Conservation (phyloP, 2,888 invertebrate species). For the Meiosimyza decipiens region DNA sequence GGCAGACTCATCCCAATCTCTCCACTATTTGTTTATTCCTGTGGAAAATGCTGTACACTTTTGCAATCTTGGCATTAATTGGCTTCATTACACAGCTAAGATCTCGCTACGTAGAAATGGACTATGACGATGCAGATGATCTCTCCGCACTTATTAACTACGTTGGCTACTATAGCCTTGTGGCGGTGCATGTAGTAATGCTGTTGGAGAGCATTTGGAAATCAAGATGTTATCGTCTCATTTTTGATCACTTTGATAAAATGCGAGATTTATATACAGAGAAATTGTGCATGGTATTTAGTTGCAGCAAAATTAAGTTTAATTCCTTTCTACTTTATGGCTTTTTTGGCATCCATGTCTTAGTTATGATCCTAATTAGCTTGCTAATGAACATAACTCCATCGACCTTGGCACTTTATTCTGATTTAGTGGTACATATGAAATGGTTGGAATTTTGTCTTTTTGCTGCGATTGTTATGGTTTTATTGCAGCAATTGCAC, state of each 20-base stretch:
- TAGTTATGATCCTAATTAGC: neutral
- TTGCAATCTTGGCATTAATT: neutral
- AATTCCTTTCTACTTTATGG: neutral
- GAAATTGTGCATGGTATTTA: slow-evolving; percentile 12
- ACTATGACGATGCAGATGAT: neutral
- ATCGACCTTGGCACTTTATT: slow-evolving; percentile 42
- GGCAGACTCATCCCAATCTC: neutral
- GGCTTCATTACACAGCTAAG: neutral
- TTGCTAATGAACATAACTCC: neutral
- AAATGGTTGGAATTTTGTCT: slow-evolving; percentile 49
- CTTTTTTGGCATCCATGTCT: neutral
- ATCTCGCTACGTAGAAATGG: neutral
- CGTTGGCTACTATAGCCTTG: neutral
- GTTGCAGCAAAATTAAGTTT: neutral
- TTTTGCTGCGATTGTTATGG: slow-evolving; percentile 41
- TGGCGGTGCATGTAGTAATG: slow-evolving; percentile 35
- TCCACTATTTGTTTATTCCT: neutral
- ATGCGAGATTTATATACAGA: slow-evolving; percentile 34
- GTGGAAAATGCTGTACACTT: neutral
- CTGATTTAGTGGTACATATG: slow-evolving; percentile 45
- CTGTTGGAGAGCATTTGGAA: slow-evolving; percentile 30
- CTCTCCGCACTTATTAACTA: neutral
- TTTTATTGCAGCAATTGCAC: slow-evolving; percentile 47
- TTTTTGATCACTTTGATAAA: slow-evolving; percentile 23
- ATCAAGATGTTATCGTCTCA: neutral